Evolutionary conservation across 2,888 invertebrate genomes (phyloP).

Genomic region (Beris morrisii): DNA sequence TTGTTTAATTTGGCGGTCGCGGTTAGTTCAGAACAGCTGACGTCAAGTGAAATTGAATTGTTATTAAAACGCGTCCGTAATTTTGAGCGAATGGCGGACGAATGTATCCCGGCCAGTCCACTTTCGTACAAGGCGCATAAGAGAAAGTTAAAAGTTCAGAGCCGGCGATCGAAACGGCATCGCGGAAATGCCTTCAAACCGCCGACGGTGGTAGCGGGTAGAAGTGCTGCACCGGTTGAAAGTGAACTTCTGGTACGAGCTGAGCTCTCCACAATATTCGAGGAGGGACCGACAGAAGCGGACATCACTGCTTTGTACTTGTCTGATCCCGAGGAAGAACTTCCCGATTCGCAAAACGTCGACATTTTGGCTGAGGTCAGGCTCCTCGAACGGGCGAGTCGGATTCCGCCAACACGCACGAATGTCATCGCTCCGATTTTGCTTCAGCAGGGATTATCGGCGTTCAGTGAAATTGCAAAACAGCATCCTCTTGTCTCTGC

Average conservation of each 20-base stretch:
- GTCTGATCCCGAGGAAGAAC: conserved; percentile 1
- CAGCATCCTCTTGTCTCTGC: neutral
- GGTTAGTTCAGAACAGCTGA: too few relatives aligned
- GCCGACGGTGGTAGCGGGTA: neutral
- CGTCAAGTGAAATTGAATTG: too few relatives aligned
- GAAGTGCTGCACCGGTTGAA: neutral
- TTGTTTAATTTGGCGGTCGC: too few relatives aligned
- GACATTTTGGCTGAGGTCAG: conserved; percentile 7
- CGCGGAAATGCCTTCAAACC: conserved; percentile 14
- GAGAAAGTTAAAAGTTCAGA: neutral
- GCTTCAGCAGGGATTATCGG: neutral
- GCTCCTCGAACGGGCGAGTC: conserved; percentile 10
- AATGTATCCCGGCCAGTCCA: conserved; percentile 30
- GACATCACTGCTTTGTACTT: conserved; percentile 20
- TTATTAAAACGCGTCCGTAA: too few relatives aligned
- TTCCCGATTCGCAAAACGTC: neutral
- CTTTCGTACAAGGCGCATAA: conserved; percentile 2
- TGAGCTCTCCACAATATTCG: neutral
- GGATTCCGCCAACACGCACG: neutral
- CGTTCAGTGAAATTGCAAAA: neutral
- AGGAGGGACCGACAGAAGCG: neutral
- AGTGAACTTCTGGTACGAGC: neutral
- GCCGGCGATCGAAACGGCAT: conserved; percentile 16
- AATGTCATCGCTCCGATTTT: neutral
- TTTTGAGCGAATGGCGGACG: conserved; percentile 24